Evolutionary conservation across 2,797 vertebrate genomes (phyloP), one percentile per base, ranked within the genome.

Genomic region (Coregonus sp.): DNA sequence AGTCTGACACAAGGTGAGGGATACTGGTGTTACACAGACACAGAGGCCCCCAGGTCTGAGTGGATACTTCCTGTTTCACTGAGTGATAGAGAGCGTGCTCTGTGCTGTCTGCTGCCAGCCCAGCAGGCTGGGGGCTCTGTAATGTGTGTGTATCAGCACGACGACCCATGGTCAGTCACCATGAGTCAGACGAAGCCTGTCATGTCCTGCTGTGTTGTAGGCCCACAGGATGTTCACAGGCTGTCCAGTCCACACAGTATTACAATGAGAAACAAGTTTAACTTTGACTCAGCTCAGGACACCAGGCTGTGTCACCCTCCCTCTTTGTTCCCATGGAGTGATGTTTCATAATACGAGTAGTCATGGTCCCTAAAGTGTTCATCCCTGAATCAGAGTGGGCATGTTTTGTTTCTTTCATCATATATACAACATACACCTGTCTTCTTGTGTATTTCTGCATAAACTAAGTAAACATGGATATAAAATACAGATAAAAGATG

Each of bases 181-280:
- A 72, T 85, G 86, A 89, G 74, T 91, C 90, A 91, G 87, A 86
- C 82, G 81, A 74, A 67, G 80, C 82, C 79, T 85, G 86, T 88
- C 89, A 82, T 76, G 80, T 75, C 37, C 18, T 56, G 79, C 81
- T 77, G 78, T 52, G 79, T 81, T 78, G 76, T 82, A 73, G 85
- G 77, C 80, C 73, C 6, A 73, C 82, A 73, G 77, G 76, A 81
- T 70, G 79, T 81, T 73, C 6, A 73, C 82, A 74, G 76, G 77
- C 82, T 70, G 80, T 81, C 78, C 76, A 29, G 71, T 71, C 20
- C 70, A 75, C 63, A 78, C 59, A 63, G 59, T 25, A 25, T 63
- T 9, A 81, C 54, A 72, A n/a, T 73, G 73, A 59, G 82, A 69
- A 88, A 85, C 85, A 77, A 79, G 75, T 86, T 85, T 77, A 86